phyloP scores from a whole-genome alignment of 1,140 invertebrate genomes.

The Heliothis virescens region DNA sequence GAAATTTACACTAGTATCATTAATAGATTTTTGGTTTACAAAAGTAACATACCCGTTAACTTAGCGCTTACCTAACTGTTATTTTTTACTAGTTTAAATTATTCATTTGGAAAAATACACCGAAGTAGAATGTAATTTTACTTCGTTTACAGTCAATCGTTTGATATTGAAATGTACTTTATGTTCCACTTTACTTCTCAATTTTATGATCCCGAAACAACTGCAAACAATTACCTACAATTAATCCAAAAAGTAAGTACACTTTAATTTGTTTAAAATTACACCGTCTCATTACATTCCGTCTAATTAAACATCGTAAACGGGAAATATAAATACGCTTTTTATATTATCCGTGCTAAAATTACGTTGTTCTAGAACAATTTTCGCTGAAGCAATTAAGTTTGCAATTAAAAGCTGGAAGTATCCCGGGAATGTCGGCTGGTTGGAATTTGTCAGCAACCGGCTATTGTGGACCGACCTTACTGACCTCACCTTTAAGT shows the following conservation, averaged over 20 bases:
- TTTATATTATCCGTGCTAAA: constrained; percentile 33
- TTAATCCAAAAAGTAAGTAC: constrained; percentile 9
- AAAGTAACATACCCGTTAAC: too few species aligned
- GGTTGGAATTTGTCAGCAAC: constrained; percentile 45
- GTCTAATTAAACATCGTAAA: constrained; percentile 32
- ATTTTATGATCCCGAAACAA: neutral
- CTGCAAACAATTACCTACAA: constrained; percentile 35
- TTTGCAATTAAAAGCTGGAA: constrained; percentile 55
- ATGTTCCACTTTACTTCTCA: neutral
- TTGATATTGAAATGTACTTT: neutral
- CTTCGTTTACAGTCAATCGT: neutral
- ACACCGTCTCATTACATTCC: constrained; percentile 29
- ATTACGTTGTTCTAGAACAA: constrained; percentile 47
- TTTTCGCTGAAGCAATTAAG: constrained; percentile 57
- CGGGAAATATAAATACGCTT: constrained; percentile 44
- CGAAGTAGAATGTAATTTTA: too few species aligned
- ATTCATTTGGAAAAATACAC: too few species aligned
- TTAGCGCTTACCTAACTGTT: too few species aligned
- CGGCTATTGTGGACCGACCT: constrained; percentile 39
- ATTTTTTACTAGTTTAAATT: too few species aligned
- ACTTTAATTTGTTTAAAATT: constrained; percentile 44
- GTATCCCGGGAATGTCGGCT: constrained; percentile 54
- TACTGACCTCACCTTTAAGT: constrained; percentile 53
- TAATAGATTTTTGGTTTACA: too few species aligned
- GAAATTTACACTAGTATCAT: too few species aligned